phyloP scores from a whole-genome alignment of 2,888 invertebrate genomes.

The Euphydryas editha region DNA sequence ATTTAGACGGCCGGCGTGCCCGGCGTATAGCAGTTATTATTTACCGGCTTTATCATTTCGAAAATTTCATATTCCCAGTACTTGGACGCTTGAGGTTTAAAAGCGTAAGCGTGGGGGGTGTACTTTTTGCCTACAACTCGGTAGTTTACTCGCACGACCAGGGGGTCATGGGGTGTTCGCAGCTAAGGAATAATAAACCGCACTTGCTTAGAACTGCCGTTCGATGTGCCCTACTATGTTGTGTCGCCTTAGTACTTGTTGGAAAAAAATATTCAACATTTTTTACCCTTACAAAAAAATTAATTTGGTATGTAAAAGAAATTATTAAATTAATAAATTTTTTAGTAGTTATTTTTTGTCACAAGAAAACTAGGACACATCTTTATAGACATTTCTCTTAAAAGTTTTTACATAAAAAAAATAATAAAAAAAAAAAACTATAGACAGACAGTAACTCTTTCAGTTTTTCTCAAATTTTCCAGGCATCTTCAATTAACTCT shows the following conservation, averaged over 20 bases:
- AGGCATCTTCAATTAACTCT: no score
- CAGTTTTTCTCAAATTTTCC: no score
- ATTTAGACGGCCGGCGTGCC: constrained; percentile 69
- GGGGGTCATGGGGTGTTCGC: constrained; percentile 67
- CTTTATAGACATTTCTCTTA: no score
- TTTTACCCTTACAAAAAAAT: neutral
- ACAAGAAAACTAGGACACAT: no score
- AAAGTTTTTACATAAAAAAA: no score
- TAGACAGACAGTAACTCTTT: no score
- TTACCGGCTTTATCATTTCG: constrained; percentile 84
- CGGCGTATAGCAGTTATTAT: constrained; percentile 82
- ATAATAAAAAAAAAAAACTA: no score
- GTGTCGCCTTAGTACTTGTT: constrained; percentile 46
- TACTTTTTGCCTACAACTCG: constrained; percentile 79
- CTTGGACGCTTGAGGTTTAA: constrained; percentile 84
- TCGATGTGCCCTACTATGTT: constrained; percentile 47
- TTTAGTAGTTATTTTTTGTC: no score
- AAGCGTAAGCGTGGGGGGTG: constrained; percentile 74
- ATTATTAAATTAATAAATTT: no score
- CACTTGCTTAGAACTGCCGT: constrained; percentile 64
- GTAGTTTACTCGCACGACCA: constrained; percentile 66
- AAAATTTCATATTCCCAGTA: constrained; percentile 84
- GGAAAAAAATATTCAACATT: neutral
- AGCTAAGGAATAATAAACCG: constrained; percentile 80
- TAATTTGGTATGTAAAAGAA: no score